Percentiles rank a stretch among this genome's conserved stretches.
These are phyloP conservation scores for Ciconia boyciana DNA, from an alignment of 2,113 vertebrate genomes.

Conservation along the genomic window DNA sequence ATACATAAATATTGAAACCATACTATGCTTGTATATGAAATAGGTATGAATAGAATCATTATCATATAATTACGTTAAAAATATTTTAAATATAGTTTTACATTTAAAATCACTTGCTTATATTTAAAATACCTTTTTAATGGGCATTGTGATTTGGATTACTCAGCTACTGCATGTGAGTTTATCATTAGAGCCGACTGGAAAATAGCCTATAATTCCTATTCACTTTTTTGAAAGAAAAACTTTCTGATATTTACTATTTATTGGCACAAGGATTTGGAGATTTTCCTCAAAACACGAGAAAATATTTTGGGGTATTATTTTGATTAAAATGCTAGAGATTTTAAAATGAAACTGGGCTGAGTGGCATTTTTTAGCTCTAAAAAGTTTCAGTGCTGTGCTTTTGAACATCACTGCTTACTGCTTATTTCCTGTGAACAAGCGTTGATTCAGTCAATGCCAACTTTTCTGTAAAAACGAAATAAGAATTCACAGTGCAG, in stretches of 20 bases:
- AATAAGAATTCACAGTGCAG: background rate
- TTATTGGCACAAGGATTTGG: background rate
- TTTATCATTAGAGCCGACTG: background rate
- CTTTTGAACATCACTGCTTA: background rate
- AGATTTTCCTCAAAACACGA: background rate
- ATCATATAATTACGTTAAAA: background rate
- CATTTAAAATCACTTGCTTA: background rate
- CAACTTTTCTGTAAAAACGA: background rate
- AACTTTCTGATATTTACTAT: background rate
- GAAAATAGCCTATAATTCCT: background rate
- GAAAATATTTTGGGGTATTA: background rate
- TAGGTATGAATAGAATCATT: background rate
- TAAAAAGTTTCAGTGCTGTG: background rate
- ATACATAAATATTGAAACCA: background rate
- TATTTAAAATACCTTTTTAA: background rate
- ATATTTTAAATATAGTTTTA: background rate
- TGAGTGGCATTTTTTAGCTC: background rate
- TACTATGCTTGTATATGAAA: background rate
- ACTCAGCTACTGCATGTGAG: background rate
- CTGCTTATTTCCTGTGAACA: background rate
- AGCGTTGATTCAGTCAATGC: background rate
- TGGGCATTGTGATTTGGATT: background rate
- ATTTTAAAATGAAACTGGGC: background rate
- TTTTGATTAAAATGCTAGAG: background rate
- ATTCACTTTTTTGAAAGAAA: background rate